Conservation (phyloP, 2,888 invertebrate genomes). For the Drosophila falleni region DNA sequence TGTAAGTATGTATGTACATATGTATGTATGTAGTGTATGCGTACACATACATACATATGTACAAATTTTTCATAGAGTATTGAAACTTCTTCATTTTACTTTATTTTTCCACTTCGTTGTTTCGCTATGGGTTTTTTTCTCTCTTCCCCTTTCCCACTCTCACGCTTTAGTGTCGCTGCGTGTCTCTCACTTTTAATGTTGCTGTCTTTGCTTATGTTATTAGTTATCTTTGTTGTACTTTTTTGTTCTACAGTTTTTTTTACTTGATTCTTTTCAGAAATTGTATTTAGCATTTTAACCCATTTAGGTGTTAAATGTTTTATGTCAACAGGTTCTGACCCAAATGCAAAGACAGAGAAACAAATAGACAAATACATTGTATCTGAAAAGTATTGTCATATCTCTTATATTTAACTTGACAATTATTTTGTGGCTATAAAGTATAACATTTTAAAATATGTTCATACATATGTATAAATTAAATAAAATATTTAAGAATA, state of each 20-base stretch:
- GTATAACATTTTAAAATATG: too few relatives aligned
- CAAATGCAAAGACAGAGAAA: constrained; percentile 52
- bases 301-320: constrained; percentile 59
- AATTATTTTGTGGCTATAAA: too few relatives aligned
- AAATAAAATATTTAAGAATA: too few relatives aligned
- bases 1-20: constrained; percentile 10
- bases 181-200: constrained; percentile 13
- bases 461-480: too few relatives aligned
- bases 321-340: constrained; percentile 79
- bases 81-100: constrained; percentile 32
- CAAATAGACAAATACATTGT: constrained; percentile 20
- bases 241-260: constrained; percentile 9
- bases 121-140: constrained; percentile 32
- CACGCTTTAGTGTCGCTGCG: not conserved
- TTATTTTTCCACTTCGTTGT: constrained; percentile 36
- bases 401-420: too few relatives aligned
- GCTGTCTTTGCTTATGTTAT: constrained; percentile 66
- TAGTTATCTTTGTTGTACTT: constrained; percentile 41
- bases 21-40: constrained; percentile 2
- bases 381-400: not conserved
- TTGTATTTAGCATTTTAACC: constrained; percentile 68
- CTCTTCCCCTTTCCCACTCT: too few relatives aligned
- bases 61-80: constrained; percentile 25
- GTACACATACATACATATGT: constrained; percentile 8
- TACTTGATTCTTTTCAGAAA: constrained; percentile 45